These are phyloP conservation scores for Ceratina calcarata DNA, from an alignment of 1,140 invertebrate genomes.

Conservation along the genomic window DNA sequence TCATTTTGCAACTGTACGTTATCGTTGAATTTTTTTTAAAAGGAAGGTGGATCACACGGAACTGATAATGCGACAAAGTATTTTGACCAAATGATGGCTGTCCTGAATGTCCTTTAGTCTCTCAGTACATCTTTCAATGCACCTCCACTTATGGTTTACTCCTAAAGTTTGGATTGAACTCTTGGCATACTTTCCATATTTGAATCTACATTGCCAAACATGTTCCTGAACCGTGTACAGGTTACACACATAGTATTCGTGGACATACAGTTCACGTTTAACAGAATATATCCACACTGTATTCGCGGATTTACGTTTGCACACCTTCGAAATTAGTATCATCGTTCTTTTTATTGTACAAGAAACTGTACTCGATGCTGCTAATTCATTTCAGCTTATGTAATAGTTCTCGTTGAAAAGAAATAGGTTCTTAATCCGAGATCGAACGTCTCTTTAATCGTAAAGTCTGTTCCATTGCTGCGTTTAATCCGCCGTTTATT, in stretches of 20 bases:
- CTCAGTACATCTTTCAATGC: conserved; percentile 9
- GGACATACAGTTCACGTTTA: conserved; percentile 6
- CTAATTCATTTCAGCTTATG: conserved; percentile 39
- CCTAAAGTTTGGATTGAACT: conserved; percentile 47
- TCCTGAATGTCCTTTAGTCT: background rate
- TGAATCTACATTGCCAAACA: conserved; percentile 51
- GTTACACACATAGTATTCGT: conserved; percentile 26
- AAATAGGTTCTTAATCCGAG: background rate
- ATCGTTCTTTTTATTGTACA: background rate
- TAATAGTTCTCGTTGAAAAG: conserved; percentile 35
- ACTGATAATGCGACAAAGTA: background rate
- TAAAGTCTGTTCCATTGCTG: too few species aligned
- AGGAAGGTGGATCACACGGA: background rate
- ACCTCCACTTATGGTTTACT: conserved; percentile 27
- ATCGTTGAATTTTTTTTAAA: too few species aligned
- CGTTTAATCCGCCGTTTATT: background rate
- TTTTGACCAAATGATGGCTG: background rate
- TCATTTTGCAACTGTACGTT: too few species aligned
- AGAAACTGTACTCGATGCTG: conserved; percentile 22
- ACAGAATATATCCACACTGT: background rate
- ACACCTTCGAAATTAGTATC: conserved; percentile 29
- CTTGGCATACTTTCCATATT: conserved; percentile 65
- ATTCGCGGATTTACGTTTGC: background rate
- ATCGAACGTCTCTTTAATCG: background rate
- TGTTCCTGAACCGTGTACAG: conserved; percentile 32